Evolutionary conservation across 2,113 vertebrate species (phyloP).

Genomic region (Mirounga angustirostris): DNA sequence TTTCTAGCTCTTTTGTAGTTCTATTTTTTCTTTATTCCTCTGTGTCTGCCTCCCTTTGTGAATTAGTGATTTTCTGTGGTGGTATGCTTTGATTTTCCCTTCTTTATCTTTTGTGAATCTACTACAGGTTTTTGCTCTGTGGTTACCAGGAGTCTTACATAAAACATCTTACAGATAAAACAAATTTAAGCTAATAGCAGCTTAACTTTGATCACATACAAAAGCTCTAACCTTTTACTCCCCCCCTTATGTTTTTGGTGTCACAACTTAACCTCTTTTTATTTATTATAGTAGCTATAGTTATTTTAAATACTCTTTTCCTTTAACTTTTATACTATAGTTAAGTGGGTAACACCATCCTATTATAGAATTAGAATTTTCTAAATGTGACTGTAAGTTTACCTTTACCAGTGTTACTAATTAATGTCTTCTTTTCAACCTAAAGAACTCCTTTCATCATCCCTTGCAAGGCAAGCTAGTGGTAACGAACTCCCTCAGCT

Average conservation of each 20-base stretch:
- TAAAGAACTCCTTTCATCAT: neutral
- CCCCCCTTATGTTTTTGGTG: neutral
- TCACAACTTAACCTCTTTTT: neutral
- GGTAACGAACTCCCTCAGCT: neutral
- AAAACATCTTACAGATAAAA: neutral
- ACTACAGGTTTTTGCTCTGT: neutral
- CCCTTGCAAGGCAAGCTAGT: neutral
- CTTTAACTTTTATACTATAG: neutral
- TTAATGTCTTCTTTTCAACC: neutral
- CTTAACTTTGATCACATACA: neutral
- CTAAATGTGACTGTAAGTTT: neutral
- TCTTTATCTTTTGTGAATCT: neutral
- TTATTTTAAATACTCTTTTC: neutral
- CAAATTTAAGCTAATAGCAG: neutral
- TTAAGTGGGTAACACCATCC: neutral
- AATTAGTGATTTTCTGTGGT: neutral
- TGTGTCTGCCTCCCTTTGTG: neutral
- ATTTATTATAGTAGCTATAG: neutral
- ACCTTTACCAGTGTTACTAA: neutral
- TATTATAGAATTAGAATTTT: neutral
- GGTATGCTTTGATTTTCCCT: neutral
- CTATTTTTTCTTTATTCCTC: neutral
- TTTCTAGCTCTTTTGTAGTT: neutral
- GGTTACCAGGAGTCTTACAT: neutral
- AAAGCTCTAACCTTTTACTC: neutral